These are phyloP conservation scores for Trichonephila clavata DNA, from an alignment of 1,140 invertebrate genomes.

Conservation along the genomic window DNA sequence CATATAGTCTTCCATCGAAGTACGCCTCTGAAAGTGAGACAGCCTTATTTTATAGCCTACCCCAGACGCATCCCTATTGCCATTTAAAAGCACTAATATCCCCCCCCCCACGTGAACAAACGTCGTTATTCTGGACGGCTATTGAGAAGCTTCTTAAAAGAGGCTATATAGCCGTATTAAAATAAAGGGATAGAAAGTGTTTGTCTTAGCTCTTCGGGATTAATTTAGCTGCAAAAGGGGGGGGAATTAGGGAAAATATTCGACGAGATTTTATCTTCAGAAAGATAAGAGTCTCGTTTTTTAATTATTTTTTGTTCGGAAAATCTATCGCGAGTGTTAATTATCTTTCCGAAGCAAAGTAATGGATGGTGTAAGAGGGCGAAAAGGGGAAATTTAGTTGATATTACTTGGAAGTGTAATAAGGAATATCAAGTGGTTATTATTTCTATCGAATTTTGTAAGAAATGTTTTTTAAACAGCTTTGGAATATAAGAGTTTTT, in stretches of 20 bases:
- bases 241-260: neutral
- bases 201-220: neutral
- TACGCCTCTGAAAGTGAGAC: neutral
- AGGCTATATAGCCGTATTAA: neutral
- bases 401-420: too few relatives aligned
- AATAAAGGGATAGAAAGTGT: neutral
- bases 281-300: neutral
- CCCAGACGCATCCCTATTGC: neutral
- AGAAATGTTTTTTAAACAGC: too few relatives aligned
- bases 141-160: neutral
- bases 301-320: neutral
- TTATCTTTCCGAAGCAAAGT: neutral
- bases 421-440: too few relatives aligned
- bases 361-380: neutral
- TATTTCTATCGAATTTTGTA: too few relatives aligned
- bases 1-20: neutral
- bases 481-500: too few relatives aligned
- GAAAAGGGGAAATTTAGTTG: too few relatives aligned
- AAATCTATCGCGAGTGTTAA: neutral
- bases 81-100: conserved; percentile 7
- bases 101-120: neutral
- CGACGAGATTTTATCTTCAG: neutral
- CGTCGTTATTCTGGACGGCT: neutral
- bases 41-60: neutral
- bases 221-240: neutral